These are phyloP conservation scores for Agrypnus murinus DNA, from an alignment of 2,888 invertebrate species.

Conservation along the genomic window DNA sequence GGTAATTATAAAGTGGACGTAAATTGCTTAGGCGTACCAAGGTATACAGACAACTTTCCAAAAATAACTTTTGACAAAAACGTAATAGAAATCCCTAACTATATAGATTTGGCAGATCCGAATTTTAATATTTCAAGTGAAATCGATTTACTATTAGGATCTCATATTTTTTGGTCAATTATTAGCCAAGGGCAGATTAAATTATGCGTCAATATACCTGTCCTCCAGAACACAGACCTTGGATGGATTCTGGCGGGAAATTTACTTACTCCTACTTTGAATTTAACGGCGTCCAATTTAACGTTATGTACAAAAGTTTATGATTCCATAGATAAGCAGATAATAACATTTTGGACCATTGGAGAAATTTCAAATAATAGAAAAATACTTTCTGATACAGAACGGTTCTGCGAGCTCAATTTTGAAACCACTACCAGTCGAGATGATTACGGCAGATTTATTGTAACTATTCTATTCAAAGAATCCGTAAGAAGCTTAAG, in stretches of 20 bases:
- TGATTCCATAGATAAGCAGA: conserved; percentile 18
- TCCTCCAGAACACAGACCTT: conserved; percentile 51
- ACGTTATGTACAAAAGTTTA: conserved; percentile 8
- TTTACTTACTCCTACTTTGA: neutral
- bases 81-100: conserved; percentile 26
- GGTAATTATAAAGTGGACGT: conserved; percentile 13
- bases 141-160: conserved; percentile 53
- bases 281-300: neutral
- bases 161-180: conserved; percentile 48
- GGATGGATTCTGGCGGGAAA: conserved; percentile 53
- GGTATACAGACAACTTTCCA: conserved; percentile 34
- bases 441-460: conserved; percentile 45
- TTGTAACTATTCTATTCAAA: conserved; percentile 52
- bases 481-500: conserved; percentile 35
- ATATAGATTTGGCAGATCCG: conserved; percentile 53
- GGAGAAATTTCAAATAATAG: conserved; percentile 44
- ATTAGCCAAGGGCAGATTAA: conserved; percentile 33
- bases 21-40: conserved; percentile 24
- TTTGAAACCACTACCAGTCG: conserved; percentile 47
- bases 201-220: conserved; percentile 30
- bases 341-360: conserved; percentile 52
- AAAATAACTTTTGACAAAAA: conserved; percentile 49
- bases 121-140: conserved; percentile 41
- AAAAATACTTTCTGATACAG: conserved; percentile 31
- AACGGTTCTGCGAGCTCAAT: conserved; percentile 51